phyloP scores from a whole-genome alignment of 2,888 invertebrate species.

The Lasius fuliginosus region DNA sequence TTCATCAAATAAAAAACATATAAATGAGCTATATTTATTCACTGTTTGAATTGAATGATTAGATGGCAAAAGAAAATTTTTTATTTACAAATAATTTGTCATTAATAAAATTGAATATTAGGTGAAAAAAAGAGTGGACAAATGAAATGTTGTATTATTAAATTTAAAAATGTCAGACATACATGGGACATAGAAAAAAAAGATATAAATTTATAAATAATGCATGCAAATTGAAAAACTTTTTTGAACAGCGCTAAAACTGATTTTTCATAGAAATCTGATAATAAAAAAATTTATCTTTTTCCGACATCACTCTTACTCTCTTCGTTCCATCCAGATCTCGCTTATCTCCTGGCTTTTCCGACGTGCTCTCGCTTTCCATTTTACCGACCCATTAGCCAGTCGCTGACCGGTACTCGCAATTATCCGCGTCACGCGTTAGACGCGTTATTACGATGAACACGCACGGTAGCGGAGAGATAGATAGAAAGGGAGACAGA shows the following conservation, averaged over 20 bases:
- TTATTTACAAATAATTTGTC: constrained; percentile 4
- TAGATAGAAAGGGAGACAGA: not conserved
- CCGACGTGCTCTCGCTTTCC: constrained; percentile 26
- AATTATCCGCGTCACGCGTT: constrained; percentile 52
- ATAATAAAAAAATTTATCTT: not conserved
- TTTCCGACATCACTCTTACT: not conserved
- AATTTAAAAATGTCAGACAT: not conserved
- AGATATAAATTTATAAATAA: constrained; percentile 8
- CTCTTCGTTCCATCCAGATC: not conserved
- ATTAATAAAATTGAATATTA: not conserved
- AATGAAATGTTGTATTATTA: not conserved
- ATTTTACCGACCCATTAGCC: constrained; percentile 31
- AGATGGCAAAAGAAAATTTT: not conserved
- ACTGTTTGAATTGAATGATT: not conserved
- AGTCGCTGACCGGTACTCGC: constrained; percentile 26
- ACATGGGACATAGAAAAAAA: not conserved
- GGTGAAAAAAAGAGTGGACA: not conserved
- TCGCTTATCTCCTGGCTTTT: constrained; percentile 3
- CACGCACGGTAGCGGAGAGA: constrained; percentile 9
- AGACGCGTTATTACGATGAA: constrained; percentile 34
- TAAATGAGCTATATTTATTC: not conserved
- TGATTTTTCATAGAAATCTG: not conserved
- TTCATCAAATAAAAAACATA: not conserved
- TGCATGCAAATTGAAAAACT: not conserved
- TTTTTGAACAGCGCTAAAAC: not conserved